Base-by-base conservation (phyloP, 2,113 vertebrate species). In the Ancistrus triradiatus region DNA sequence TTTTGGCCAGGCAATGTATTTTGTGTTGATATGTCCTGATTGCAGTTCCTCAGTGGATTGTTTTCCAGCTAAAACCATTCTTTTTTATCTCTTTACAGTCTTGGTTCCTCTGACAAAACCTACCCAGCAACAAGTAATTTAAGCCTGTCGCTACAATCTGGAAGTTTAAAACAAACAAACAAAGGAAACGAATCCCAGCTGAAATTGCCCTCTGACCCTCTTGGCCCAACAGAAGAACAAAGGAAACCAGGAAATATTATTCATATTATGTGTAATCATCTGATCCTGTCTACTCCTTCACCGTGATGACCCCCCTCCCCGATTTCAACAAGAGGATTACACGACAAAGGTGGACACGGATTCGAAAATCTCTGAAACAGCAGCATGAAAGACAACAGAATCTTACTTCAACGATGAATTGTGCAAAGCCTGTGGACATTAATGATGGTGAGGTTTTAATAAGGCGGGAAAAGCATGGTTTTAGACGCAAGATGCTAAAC, bases 101-200 rank as follows among this genome's bases (percentile, higher is more conserved):
- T 88, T 94, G 92, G 35, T 38, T 38, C 35, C 35, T 38, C 35
- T 38, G 92, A 94, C 88, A 87, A 89, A 87, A 89, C 84, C 87
- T 83, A 81, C 87, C 84, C 66, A 66, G 85, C 76, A 89, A 87
- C 84, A 86, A 88, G 84, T 89, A 83, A 84, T 81, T 87, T 82
- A 66, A 78, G 38, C 81, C 77, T 82, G 84, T 84, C 80, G 72
- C 81, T 83, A 83, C 80, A 84, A 86, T 88, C 84, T 22, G 70
- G 86, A 85, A 85, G 46, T 38, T 85, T 83, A 63, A 77, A 79
- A 56, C 55, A 67, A 58, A 53, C 7, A 57, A 33, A 66, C 66
- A 79, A 69, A 75, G 62, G 70, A 68, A 78, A 79, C 64, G 70
- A 77, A 72, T 49, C 42, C 33, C 35, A 37, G 27, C 62, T 60